Percentiles rank a stretch among this genome's conserved stretches.
Evolutionary conservation across 2,888 invertebrate genomes (phyloP).

Genomic region (Cataglyphis altisquamis): DNA sequence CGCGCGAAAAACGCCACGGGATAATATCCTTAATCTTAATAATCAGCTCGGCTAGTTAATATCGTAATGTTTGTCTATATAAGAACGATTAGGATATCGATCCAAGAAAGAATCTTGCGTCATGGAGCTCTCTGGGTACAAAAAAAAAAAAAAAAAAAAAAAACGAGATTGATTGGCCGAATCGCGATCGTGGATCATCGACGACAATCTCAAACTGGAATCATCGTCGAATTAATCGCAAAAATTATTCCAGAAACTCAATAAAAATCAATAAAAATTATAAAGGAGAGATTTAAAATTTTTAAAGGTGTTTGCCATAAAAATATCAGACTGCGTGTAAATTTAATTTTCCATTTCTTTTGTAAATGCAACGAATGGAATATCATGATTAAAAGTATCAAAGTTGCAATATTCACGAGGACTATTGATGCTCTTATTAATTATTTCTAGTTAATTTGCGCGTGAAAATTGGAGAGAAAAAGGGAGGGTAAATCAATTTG

Average conservation of each 20-base stretch:
- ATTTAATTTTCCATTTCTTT: not conserved
- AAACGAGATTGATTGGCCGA: not conserved
- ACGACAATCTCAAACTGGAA: constrained; percentile 6
- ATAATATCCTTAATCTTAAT: constrained; percentile 23
- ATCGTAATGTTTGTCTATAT: constrained; percentile 1
- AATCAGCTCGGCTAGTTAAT: constrained; percentile 15
- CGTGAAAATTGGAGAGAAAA: constrained; percentile 7
- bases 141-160: not conserved
- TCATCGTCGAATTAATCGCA: constrained; percentile 3
- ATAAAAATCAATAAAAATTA: not conserved
- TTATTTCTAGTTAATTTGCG: constrained; percentile 30
- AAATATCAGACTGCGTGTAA: not conserved
- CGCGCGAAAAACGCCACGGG: not conserved
- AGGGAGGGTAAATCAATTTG: constrained; percentile 21
- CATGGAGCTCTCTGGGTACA: constrained; percentile 33
- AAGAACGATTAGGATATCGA: not conserved
- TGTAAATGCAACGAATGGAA: not conserved
- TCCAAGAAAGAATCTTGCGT: constrained; percentile 18
- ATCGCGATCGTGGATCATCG: constrained; percentile 33
- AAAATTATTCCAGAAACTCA: not conserved
- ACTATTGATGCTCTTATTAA: not conserved
- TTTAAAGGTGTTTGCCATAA: not conserved
- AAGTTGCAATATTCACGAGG: not conserved
- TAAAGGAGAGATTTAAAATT: not conserved
- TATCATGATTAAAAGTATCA: not conserved